Evolutionary conservation across 2,113 vertebrate species (phyloP), one percentile per base, ranked within the genome.

Genomic region (Mesembrinibis cayennensis): DNA sequence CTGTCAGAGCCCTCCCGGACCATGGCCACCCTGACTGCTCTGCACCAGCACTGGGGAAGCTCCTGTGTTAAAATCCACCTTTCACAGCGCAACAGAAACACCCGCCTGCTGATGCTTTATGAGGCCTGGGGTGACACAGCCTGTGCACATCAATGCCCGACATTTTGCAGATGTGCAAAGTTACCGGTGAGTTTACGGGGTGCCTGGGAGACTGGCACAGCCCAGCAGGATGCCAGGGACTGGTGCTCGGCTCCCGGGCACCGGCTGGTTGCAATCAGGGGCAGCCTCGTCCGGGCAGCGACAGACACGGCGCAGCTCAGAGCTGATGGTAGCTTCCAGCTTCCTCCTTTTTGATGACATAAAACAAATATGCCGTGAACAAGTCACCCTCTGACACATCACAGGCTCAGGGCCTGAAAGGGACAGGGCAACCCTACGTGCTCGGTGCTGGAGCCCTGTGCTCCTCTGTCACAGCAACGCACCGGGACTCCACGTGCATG

Each of bases 401-500:
- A 15, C 0, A 0, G 45, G 21, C 38, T 38, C 71, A 3, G 65
- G 62, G 4, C 4, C 22, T 6, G 30, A 49, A 40, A 44, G 18
- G 44, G 8, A 19, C 9, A 0, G 40, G 30, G 25, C 14, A 11
- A 40, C 16, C 29, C 7, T 1, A 2, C 1, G 0, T 2, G 20
- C 70, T 50, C 7, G 3, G 42, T 30, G 16, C 30, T 19, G 26
- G 66, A 72, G 9, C 47, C 47, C 44, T 6, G 13, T 2, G 0
- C 14, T n/a, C 34, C 49, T 12, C n/a, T 0, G 15, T 30, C 20
- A 0, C 42, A 40, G 49, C 44, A 49, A 23, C 1, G 1, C 3
- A 0, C n/a, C 1, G 1, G 34, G 22, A 18, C 34, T 14, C 13
- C 44, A 12, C 5, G 4, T 0, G 7, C 0, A 3, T 23, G 27